Percentiles rank a stretch among this genome's conserved stretches.
Conservation (phyloP, 2,797 vertebrate genomes). For the Mus spretus region DNA sequence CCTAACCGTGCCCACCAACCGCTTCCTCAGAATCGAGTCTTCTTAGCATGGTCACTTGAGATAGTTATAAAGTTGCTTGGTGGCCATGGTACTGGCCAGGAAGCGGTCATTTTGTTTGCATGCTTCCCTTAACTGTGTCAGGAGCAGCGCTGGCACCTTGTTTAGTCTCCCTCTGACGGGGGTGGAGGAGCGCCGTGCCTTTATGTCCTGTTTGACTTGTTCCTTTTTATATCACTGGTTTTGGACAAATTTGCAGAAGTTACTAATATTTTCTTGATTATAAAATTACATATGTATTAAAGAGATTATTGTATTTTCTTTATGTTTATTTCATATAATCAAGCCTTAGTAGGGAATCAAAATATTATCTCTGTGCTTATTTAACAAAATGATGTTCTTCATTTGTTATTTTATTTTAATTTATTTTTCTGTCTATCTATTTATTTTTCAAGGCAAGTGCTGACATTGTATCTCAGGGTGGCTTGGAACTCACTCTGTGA, state of each 20-base stretch:
- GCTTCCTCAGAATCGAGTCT: constrained; percentile 49
- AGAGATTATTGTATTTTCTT: constrained; percentile 9
- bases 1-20: neutral
- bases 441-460: neutral
- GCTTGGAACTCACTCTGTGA: neutral
- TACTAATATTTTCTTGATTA: constrained; percentile 49
- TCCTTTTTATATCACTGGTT: constrained; percentile 9
- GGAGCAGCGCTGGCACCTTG: neutral
- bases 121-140: neutral
- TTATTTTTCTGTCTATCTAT: neutral
- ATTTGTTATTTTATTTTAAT: neutral
- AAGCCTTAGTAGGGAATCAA: neutral
- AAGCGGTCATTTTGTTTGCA: neutral
- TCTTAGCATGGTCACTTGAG: neutral
- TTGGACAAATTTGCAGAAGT: constrained; percentile 6
- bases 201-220: constrained; percentile 10
- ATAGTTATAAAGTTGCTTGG: constrained; percentile 20
- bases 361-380: constrained; percentile 22
- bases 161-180: neutral
- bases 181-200: constrained; percentile 10
- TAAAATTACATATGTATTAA: constrained; percentile 50
- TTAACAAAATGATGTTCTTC: constrained; percentile 19
- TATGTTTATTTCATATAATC: neutral
- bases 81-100: neutral
- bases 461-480: neutral